A percentile compares a stretch with the other conserved stretches of the same genome.
Conservation (phyloP, 2,797 vertebrate species). For the Acanthurus leucopareius region DNA sequence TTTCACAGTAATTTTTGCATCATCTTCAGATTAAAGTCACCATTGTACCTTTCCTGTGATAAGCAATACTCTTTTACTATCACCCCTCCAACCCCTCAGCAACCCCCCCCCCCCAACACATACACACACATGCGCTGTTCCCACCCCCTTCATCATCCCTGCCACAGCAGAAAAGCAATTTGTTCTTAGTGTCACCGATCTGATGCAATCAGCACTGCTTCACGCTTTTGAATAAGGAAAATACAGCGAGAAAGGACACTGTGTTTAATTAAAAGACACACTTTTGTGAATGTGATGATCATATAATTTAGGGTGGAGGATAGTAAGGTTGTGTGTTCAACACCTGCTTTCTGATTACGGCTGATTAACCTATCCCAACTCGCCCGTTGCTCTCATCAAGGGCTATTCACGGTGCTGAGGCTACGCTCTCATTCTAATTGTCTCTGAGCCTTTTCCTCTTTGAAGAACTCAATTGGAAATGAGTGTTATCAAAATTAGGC, state of each 20-base stretch:
- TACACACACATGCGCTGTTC: constrained; percentile 13
- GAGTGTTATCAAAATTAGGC: constrained; percentile 75
- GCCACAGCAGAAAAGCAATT: constrained; percentile 79
- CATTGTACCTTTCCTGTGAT: constrained; percentile 43
- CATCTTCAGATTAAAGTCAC: constrained; percentile 58
- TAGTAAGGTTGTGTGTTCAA: constrained; percentile 68
- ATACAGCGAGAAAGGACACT: constrained; percentile 63
- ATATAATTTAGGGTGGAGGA: constrained; percentile 67
- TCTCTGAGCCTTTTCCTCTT: constrained; percentile 70
- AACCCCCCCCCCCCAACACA: neutral
- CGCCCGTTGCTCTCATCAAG: constrained; percentile 72
- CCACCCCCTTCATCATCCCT: constrained; percentile 68
- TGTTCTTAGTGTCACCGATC: constrained; percentile 81
- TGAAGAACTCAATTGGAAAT: constrained; percentile 72
- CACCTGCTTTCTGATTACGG: constrained; percentile 78
- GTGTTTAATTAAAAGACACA: constrained; percentile 78
- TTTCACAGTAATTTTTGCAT: constrained; percentile 46
- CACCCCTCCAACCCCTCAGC: too few relatives aligned
- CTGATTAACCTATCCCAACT: constrained; percentile 80
- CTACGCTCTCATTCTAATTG: constrained; percentile 71
- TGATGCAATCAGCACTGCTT: constrained; percentile 81
- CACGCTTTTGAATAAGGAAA: constrained; percentile 72
- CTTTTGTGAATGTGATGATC: constrained; percentile 72
- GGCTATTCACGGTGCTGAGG: constrained; percentile 70
- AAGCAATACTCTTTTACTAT: too few relatives aligned